Percentiles rank a stretch among this genome's conserved stretches.
These are phyloP conservation scores for Machimus atricapillus DNA, from an alignment of 2,888 invertebrate genomes.

Conservation along the genomic window DNA sequence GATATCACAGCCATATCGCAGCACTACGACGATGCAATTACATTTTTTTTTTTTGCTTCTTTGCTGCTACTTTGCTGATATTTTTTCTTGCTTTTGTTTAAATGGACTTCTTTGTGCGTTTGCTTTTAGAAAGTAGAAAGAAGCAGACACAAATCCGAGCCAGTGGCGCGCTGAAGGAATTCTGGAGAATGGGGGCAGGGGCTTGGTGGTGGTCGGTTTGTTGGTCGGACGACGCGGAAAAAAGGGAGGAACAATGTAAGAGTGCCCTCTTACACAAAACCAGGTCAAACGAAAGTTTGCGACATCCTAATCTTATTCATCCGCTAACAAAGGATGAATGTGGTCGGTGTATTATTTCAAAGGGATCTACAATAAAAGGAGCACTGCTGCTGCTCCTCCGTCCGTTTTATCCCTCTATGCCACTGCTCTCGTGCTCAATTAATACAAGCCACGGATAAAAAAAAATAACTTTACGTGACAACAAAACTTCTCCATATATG, in stretches of 20 bases:
- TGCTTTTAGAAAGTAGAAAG: background rate
- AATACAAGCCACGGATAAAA: background rate
- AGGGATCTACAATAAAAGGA: background rate
- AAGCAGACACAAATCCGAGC: background rate
- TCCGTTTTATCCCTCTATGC: background rate
- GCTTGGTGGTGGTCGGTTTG: too few relatives aligned
- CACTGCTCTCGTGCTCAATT: background rate
- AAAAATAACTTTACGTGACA: background rate
- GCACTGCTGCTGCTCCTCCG: background rate
- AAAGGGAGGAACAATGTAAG: background rate
- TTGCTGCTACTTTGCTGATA: background rate
- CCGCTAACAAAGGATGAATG: background rate
- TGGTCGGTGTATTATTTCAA: background rate
- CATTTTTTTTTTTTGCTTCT: background rate
- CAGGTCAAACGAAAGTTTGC: background rate
- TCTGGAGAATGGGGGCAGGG: background rate
- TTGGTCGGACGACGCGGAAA: background rate
- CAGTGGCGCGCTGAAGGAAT: background rate
- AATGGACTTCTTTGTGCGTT: background rate
- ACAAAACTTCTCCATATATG: background rate
- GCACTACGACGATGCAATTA: background rate
- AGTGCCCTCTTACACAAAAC: background rate
- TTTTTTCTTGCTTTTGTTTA: background rate
- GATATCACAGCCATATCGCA: background rate
- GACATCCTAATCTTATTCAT: background rate